A percentile compares a stretch with the other conserved stretches of the same genome.
Conservation (phyloP, 2,113 vertebrate species). For the Semicossyphus pulcher region DNA sequence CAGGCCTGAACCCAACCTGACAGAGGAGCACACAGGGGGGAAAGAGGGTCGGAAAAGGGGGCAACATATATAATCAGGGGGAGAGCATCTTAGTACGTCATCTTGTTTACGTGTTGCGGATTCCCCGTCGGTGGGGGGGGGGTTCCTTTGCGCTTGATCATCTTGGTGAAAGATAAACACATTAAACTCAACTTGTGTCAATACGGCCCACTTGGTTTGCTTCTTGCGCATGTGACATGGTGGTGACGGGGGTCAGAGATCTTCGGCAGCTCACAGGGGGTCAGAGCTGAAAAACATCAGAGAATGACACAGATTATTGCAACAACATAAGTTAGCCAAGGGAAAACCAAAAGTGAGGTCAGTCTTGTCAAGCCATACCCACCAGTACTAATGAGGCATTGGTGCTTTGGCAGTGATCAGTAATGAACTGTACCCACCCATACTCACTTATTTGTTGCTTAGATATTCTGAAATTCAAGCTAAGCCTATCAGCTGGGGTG, state of each 20-base stretch:
- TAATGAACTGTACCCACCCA: no score
- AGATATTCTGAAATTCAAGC: no score
- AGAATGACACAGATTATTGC: not conserved
- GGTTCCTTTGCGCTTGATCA: slow-evolving; percentile 40
- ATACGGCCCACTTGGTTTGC: not conserved
- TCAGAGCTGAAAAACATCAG: no score
- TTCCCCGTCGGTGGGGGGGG: slow-evolving; percentile 63
- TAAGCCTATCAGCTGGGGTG: no score
- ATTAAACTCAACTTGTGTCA: slow-evolving; percentile 34
- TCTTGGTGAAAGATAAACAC: slow-evolving; percentile 36
- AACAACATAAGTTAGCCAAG: not conserved
- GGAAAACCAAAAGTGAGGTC: no score
- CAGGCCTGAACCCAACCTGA: not conserved
- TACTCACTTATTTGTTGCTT: no score
- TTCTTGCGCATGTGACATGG: not conserved
- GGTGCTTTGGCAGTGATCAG: no score
- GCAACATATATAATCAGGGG: slow-evolving; percentile 52
- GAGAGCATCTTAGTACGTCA: slow-evolving; percentile 69
- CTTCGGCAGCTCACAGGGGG: slow-evolving; percentile 4
- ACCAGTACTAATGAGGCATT: no score
- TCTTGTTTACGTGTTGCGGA: slow-evolving; percentile 75
- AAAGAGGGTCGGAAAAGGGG: slow-evolving; percentile 39
- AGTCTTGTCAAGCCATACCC: no score
- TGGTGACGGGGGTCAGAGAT: not conserved
- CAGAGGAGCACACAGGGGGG: slow-evolving; percentile 31